These are phyloP conservation scores for Crax fasciolata DNA, from an alignment of 2,797 vertebrate genomes.

Conservation along the genomic window DNA sequence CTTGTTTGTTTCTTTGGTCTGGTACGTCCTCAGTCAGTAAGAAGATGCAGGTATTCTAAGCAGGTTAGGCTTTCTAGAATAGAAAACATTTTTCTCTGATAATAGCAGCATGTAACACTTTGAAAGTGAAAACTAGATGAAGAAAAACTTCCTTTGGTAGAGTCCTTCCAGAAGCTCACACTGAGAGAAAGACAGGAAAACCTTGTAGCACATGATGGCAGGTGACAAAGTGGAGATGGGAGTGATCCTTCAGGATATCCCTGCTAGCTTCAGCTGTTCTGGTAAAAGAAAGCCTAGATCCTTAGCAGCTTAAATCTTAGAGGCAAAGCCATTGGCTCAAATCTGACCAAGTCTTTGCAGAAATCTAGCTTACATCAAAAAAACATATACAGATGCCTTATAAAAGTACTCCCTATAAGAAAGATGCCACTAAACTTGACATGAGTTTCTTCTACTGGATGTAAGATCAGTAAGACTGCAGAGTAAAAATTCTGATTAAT, in stretches of 20 bases:
- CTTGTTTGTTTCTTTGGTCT: background rate
- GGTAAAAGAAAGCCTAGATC: background rate
- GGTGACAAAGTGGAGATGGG: background rate
- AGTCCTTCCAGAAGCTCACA: background rate
- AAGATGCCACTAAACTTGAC: background rate
- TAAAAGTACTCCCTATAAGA: background rate
- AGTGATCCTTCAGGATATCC: background rate
- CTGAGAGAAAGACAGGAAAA: background rate
- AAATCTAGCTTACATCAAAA: background rate
- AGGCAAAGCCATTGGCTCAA: background rate
- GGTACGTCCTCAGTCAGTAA: background rate
- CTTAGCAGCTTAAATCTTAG: background rate
- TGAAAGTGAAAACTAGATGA: background rate
- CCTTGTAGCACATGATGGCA: background rate
- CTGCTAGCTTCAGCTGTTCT: background rate
- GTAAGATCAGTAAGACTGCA: fast-evolving
- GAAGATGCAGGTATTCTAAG: fast-evolving
- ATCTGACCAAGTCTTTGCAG: background rate
- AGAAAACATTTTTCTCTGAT: background rate
- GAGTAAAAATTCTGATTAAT: background rate
- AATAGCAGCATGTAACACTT: background rate
- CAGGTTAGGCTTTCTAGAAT: background rate
- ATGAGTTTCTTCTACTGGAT: background rate
- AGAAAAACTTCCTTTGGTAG: background rate
- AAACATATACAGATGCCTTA: background rate